phyloP scores from a whole-genome alignment of 2,888 invertebrate genomes.

The Caenorhabditis becei region DNA sequence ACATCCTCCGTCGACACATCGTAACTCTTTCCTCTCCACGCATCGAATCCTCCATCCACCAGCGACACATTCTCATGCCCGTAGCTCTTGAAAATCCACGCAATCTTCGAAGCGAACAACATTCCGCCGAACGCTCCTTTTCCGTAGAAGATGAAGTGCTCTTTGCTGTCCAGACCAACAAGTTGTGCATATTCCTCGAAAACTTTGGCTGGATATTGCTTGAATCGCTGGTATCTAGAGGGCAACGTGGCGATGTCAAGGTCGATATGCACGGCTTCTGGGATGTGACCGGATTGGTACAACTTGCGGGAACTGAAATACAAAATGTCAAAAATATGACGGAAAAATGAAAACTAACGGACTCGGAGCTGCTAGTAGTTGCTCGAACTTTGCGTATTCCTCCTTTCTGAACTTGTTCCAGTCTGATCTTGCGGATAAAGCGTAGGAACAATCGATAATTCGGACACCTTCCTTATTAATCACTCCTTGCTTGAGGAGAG shows the following conservation, averaged over 20 bases:
- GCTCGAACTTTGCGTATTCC: slow-evolving; percentile 72
- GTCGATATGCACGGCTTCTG: slow-evolving; percentile 72
- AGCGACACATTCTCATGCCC: slow-evolving; percentile 76
- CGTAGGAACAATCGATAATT: slow-evolving; percentile 73
- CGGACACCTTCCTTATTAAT: slow-evolving; percentile 70
- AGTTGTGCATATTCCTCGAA: slow-evolving; percentile 76
- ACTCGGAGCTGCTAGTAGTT: slow-evolving; percentile 55
- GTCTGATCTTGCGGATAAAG: slow-evolving; percentile 66
- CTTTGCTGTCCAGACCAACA: slow-evolving; percentile 70
- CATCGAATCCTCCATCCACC: slow-evolving; percentile 75
- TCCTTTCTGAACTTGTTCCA: slow-evolving; percentile 71
- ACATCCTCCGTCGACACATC: slow-evolving; percentile 65
- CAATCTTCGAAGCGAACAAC: slow-evolving; percentile 74
- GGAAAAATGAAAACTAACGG: slow-evolving; percentile 48
- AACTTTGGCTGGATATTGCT: slow-evolving; percentile 71
- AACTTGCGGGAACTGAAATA: slow-evolving; percentile 59
- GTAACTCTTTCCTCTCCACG: slow-evolving; percentile 66
- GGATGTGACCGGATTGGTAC: slow-evolving; percentile 72
- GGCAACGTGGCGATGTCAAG: slow-evolving; percentile 76
- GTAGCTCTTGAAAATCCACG: slow-evolving; percentile 77
- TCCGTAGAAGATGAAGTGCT: slow-evolving; percentile 76
- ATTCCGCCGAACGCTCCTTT: slow-evolving; percentile 77
- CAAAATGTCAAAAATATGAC: not conserved
- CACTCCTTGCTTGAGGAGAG: slow-evolving; percentile 61
- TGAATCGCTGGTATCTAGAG: slow-evolving; percentile 72